Evolutionary conservation across 1,140 invertebrate species (phyloP), one percentile per base, ranked within the genome.

Genomic region (Caenorhabditis briggsae): DNA sequence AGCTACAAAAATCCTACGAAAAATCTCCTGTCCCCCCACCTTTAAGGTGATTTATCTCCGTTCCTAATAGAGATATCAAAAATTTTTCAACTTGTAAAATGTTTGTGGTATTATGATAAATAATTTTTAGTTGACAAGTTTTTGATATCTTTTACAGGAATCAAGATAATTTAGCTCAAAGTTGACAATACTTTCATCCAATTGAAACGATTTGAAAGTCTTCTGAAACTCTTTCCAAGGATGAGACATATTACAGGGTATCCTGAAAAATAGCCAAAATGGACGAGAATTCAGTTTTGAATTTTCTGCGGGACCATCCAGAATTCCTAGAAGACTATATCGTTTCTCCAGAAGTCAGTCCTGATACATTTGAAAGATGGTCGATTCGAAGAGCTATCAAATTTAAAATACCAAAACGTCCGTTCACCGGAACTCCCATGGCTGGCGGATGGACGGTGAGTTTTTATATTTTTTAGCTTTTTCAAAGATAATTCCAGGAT

Each of bases 341-440:
- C 2, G 89, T 83, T 20, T 86, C 88, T 33, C 64, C 87, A 18
- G 87, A 88, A 41, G 86, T 91, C 59, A 89, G 88, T 9, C 23
- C 59, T 20, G 90, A 91, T 70, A 90, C 89, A 9, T 91, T 91
- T 82, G 88, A 90, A 82, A 64, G 88, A 86, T 91, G 90, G 90
- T 56, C 82, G 11, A 55, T 53, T n/a, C 56, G 82, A 18, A 65
- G 86, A 43, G 43, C 23, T 18, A 64, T 61, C 14, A 87, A 87
- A 83, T 33, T 64, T 25, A 58, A 58, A 25, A 74, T 84, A 58
- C 20, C 46, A n/a, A 58, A 53, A 41, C 65, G 53, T 18, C 82
- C 41, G 33, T 18, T 48, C 7, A 82, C 84, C 8, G 33, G 87
- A 53, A 56, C 74, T 48, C 56, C 48, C 0, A 48, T 50, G 33